These are phyloP conservation scores for Zaprionus ghesquierei DNA, from an alignment of 1,140 invertebrate species.

Conservation along the genomic window DNA sequence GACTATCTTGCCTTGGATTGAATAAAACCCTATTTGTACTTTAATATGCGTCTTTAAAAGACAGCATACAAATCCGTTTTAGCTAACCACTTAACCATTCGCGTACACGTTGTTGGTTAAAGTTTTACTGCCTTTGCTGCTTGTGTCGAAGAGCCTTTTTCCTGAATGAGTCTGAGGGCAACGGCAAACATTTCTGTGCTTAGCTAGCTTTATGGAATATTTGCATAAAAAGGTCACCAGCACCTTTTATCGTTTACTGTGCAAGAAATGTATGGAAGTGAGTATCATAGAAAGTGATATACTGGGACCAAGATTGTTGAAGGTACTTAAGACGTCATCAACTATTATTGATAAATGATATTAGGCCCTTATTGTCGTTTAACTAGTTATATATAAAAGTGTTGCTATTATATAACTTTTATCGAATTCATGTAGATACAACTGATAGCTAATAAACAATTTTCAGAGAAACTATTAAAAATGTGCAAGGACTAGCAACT, in stretches of 20 bases:
- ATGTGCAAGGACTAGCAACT: background rate
- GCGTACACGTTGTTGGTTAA: slow-evolving; percentile 5
- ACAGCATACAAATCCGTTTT: background rate
- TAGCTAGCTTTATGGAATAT: slow-evolving; percentile 57
- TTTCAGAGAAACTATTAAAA: slow-evolving; percentile 4
- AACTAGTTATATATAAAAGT: too few species aligned
- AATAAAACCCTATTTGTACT: slow-evolving; percentile 35
- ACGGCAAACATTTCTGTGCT: slow-evolving; percentile 39
- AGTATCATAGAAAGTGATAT: background rate
- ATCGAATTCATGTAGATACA: too few species aligned
- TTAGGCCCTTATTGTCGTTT: background rate
- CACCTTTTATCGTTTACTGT: slow-evolving; percentile 35
- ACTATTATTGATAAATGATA: background rate
- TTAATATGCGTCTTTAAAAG: slow-evolving; percentile 43
- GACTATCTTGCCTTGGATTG: background rate
- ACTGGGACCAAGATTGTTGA: background rate
- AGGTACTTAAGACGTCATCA: background rate
- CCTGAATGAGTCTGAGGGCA: background rate
- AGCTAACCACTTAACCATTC: background rate
- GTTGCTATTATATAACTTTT: too few species aligned
- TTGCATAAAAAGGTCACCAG: slow-evolving; percentile 80
- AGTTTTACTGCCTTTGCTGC: background rate
- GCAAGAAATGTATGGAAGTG: background rate
- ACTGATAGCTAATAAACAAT: slow-evolving; percentile 49
- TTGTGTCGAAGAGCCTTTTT: slow-evolving; percentile 1